Evolutionary conservation across 2,888 invertebrate genomes (phyloP).

Genomic region (Rhagonycha fulva): DNA sequence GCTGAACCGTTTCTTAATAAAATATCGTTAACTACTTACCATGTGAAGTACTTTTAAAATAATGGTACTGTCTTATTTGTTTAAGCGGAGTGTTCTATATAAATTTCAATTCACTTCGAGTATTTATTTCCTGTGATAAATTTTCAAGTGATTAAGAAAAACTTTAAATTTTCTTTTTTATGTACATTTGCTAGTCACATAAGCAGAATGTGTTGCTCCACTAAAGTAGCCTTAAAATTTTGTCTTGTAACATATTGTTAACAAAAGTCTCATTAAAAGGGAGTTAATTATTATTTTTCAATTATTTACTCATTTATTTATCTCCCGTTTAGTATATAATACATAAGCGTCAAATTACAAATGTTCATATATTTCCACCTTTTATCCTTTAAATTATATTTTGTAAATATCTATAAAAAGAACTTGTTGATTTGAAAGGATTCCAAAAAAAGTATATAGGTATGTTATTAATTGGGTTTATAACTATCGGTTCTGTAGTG

Average conservation of each 20-base stretch:
- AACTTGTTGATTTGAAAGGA: not conserved
- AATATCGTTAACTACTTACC: conserved; percentile 39
- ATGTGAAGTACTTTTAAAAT: conserved; percentile 36
- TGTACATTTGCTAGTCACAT: conserved; percentile 44
- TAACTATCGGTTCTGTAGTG: too few relatives aligned
- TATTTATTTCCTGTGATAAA: conserved; percentile 42
- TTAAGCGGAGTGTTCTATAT: conserved; percentile 26
- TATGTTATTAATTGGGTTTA: too few relatives aligned
- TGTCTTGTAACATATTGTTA: conserved; percentile 34
- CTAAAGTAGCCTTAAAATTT: conserved; percentile 34
- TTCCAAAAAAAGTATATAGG: not conserved
- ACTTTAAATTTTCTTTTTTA: conserved; percentile 33
- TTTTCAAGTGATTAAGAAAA: not conserved
- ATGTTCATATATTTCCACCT: not conserved
- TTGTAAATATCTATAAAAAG: not conserved
- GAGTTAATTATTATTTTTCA: not conserved
- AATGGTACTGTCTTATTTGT: conserved; percentile 25
- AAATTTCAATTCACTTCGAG: conserved; percentile 13
- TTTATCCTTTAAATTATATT: not conserved
- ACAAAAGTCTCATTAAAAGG: conserved; percentile 5
- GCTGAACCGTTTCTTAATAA: conserved; percentile 43
- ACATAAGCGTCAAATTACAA: not conserved
- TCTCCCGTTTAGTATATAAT: not conserved
- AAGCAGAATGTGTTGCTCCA: conserved; percentile 12
- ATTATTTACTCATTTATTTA: not conserved